A percentile compares a stretch with the other conserved stretches of the same genome.
Conservation (phyloP, 2,113 vertebrate genomes). For the Tragelaphus imberbis region DNA sequence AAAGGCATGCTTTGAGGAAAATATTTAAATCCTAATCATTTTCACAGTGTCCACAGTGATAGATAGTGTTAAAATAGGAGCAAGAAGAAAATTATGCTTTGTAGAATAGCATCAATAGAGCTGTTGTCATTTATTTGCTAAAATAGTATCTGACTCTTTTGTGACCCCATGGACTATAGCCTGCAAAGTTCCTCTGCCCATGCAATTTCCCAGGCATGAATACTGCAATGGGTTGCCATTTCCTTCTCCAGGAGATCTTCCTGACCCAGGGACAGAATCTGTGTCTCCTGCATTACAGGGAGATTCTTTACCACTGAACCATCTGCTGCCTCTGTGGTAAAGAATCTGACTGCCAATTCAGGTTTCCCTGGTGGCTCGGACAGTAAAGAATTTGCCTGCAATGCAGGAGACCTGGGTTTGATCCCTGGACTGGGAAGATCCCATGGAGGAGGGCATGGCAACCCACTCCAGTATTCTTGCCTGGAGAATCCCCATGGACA, state of each 20-base stretch:
- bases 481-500: neutral
- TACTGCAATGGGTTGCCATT: neutral
- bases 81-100: neutral
- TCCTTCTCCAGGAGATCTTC: neutral
- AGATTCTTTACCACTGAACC: neutral
- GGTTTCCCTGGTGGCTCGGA: neutral
- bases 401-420: neutral
- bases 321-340: neutral
- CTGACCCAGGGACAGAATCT: neutral
- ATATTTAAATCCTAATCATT: neutral
- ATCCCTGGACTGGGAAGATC: neutral
- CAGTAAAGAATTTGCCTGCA: neutral
- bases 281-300: neutral
- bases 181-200: neutral
- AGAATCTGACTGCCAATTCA: neutral
- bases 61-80: neutral
- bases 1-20: slow-evolving; percentile 5
- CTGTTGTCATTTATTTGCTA: neutral
- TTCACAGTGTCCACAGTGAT: neutral
- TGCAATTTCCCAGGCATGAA: neutral
- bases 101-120: neutral
- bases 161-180: neutral
- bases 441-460: neutral
- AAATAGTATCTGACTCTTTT: neutral
- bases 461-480: neutral